Evolutionary conservation across 2,888 invertebrate genomes (phyloP), one percentile per base, ranked within the genome.

Genomic region (Plutella xylostella): DNA sequence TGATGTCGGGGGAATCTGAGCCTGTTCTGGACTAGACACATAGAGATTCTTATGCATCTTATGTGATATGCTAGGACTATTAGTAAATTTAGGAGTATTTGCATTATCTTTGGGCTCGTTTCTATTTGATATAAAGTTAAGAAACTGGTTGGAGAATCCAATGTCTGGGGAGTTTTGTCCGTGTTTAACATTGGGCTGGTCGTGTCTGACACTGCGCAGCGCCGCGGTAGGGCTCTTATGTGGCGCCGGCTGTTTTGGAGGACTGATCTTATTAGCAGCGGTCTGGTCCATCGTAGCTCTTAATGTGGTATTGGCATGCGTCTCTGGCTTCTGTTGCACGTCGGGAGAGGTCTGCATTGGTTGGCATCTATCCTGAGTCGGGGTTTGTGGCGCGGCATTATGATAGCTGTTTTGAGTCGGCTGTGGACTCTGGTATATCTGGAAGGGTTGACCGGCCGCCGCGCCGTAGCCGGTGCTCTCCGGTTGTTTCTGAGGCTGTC

Each of bases 51-150:
- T 85, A 57, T 82, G 85, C 80, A 79, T 85, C 59, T 78, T 85
- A 55, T 75, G 84, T 37, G 73, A 80, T 66, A 84, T 84, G 54
- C 65, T 85, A 2, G 82, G 84, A 54, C 85, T 85, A 54, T 78
- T 84, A 14, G 69, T 73, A 58, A 85, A 85, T 56, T 86, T 85
- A 48, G 85, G 83, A 33, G 85, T 85, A 54, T 85, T 84, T 1
- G 85, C 85, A 55, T 83, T 82, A 53, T 85, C 85, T 56, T 85
- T 85, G 25, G 85, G 85, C 59, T 85, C 84, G 58, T 84, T 85
- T 56, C 85, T 72, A 54, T 79, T 77, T 5, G 84, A 72, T 55
- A 78, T 84, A 55, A 79, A 84, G 56, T 78, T 84, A 31, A 77
- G 72, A 54, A 74, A 85, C 52, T 84, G 83, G 53, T 82, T 82